A percentile compares a stretch with the other conserved stretches of the same genome.
Conservation (phyloP, 2,888 invertebrate species). For the Lissocephala sabroskyi region DNA sequence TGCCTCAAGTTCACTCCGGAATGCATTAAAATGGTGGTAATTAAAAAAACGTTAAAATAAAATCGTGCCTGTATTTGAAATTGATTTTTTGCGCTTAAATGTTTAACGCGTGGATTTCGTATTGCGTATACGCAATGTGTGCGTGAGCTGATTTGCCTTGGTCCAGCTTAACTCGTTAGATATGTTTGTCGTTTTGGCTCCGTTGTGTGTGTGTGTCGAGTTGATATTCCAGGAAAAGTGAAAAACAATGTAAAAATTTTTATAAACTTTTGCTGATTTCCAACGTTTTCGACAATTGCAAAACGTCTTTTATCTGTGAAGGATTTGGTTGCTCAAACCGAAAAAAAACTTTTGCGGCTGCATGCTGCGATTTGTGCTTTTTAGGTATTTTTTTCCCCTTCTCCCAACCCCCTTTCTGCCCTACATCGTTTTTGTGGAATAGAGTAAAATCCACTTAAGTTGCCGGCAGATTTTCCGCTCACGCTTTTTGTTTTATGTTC, state of each 20-base stretch:
- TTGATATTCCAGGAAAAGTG: constrained; percentile 28
- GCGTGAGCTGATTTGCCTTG: background rate
- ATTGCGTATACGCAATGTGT: constrained; percentile 32
- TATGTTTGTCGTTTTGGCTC: constrained; percentile 34
- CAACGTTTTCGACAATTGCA: constrained; percentile 41
- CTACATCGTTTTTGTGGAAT: background rate
- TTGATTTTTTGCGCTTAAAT: too few relatives aligned
- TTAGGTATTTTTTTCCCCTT: background rate
- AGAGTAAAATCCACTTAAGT: constrained; percentile 50
- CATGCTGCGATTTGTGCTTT: constrained; percentile 26
- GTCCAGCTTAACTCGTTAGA: constrained; percentile 35
- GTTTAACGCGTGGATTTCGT: too few relatives aligned
- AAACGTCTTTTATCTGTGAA: constrained; percentile 44
- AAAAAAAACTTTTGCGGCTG: constrained; percentile 23
- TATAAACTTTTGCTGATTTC: constrained; percentile 38
- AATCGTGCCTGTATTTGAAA: too few relatives aligned
- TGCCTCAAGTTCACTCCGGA: too few relatives aligned
- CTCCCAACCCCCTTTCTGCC: background rate
- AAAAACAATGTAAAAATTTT: constrained; percentile 54
- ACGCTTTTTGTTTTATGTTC: constrained; percentile 32
- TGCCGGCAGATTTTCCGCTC: constrained; percentile 43
- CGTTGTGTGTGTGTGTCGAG: constrained; percentile 12
- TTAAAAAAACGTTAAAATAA: too few relatives aligned
- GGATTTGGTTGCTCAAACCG: constrained; percentile 32
- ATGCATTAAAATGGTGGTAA: too few relatives aligned